A percentile compares a stretch with the other conserved stretches of the same genome.
Evolutionary conservation across 2,113 vertebrate genomes (phyloP).

Genomic region (Phoxinus phoxinus): DNA sequence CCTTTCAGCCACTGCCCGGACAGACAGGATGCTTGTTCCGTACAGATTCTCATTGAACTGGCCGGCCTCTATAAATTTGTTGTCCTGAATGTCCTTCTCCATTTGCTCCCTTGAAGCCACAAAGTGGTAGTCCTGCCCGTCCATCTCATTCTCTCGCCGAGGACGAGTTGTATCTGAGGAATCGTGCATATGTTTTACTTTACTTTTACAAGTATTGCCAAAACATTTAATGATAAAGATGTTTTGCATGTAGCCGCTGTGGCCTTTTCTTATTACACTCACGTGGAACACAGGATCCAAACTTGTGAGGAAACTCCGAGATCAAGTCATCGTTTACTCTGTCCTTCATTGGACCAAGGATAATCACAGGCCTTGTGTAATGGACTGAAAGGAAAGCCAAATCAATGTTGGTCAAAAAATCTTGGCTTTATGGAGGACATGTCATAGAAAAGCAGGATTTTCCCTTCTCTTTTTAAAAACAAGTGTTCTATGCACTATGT

Average conservation of each 20-base stretch:
- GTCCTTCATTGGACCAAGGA: slow-evolving; percentile 97
- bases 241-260: neutral
- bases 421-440: neutral
- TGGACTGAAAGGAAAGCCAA: slow-evolving; percentile 79
- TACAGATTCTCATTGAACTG: slow-evolving; percentile 99
- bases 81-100: slow-evolving; percentile 99
- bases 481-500: neutral
- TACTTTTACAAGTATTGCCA: neutral
- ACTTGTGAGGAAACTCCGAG: slow-evolving; percentile 98
- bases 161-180: slow-evolving; percentile 92
- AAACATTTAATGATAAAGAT: neutral
- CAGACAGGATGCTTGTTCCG: slow-evolving; percentile 96
- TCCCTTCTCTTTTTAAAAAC: neutral
- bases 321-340: slow-evolving; percentile 97
- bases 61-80: slow-evolving; percentile 98
- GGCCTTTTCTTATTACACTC: slow-evolving; percentile 70
- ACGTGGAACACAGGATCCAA: slow-evolving; percentile 99
- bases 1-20: slow-evolving; percentile 94
- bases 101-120: slow-evolving; percentile 94
- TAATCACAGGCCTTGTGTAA: slow-evolving; percentile 96
- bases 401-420: neutral
- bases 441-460: neutral
- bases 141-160: slow-evolving; percentile 92
- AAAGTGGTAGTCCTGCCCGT: slow-evolving; percentile 98
- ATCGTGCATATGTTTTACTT: neutral